phyloP scores from a whole-genome alignment of 2,797 vertebrate genomes.

The Xenentodon cancila region DNA sequence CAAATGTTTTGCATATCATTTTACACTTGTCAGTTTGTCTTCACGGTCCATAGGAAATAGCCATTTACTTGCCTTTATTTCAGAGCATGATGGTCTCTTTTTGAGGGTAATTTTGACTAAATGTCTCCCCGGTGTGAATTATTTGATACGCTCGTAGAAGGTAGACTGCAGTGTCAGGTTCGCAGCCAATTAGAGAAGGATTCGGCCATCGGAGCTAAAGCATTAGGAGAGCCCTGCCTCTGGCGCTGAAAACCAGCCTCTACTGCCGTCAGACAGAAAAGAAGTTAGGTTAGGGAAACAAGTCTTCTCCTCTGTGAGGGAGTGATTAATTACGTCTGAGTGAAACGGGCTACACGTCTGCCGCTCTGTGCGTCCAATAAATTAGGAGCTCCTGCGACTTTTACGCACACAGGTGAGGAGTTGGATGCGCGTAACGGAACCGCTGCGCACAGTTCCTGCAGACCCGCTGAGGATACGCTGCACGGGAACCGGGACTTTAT shows the following conservation, averaged over 20 bases:
- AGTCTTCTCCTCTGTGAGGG: constrained; percentile 50
- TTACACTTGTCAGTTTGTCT: constrained; percentile 68
- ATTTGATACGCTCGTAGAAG: constrained; percentile 65
- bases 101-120: constrained; percentile 32
- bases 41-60: constrained; percentile 59
- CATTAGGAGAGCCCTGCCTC: constrained; percentile 68
- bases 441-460: constrained; percentile 54
- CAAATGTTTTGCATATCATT: constrained; percentile 72
- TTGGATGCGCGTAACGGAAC: constrained; percentile 53
- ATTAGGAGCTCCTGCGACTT: constrained; percentile 75
- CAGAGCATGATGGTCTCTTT: constrained; percentile 28
- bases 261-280: constrained; percentile 65
- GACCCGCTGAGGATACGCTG: constrained; percentile 55
- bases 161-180: constrained; percentile 53
- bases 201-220: constrained; percentile 33
- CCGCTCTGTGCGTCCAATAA: constrained; percentile 78
- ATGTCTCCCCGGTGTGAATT: constrained; percentile 32
- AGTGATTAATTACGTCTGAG: constrained; percentile 81
- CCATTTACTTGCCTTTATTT: constrained; percentile 48
- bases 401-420: constrained; percentile 76
- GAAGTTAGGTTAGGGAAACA: constrained; percentile 55
- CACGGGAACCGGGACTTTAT: constrained; percentile 36
- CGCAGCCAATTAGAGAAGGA: constrained; percentile 72
- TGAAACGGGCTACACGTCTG: constrained; percentile 66
- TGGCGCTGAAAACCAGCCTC: constrained; percentile 66